Base-by-base conservation (phyloP, 2,113 vertebrate species). In the Nerophis lumbriciformis region DNA sequence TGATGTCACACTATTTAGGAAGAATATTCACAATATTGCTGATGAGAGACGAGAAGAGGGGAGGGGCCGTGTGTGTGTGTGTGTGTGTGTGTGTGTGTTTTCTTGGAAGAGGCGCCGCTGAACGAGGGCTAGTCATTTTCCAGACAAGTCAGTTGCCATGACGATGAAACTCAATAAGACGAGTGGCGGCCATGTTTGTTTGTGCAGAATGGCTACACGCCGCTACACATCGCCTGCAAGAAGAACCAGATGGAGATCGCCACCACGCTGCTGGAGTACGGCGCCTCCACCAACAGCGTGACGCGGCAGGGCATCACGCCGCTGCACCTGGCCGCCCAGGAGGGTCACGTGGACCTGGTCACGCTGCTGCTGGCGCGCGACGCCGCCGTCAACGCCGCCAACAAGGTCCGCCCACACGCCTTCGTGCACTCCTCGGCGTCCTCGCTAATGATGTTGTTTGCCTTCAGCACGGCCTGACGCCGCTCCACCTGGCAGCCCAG, bases 201-300 rank as follows among this genome's bases (percentile, higher is more conserved):
- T 8, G 5, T 37, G 48, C 87, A 98, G 96, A 98, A 99, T 0
- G 96, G 97, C 5, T 99, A 98, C 80, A 98, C 97, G 0, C 95
- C 97, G 0, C 92, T 99, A 61, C 97, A 99, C 84, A 99, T 99
- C 0, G 94, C 95, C 68, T 93, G 95, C 72, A 98, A 99, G 89
- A 99, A 98, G 90, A 98, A 96, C 84, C 97, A 99, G 90, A 97
- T 99, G 96, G 95, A 98, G 83, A 99, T 99, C 6, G 93, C 93
- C 0, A 99, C 96, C 9, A 97, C 95, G 0, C 84, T 99, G 67
- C 91, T 99, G 83, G 97, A 99, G 64, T 99, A 98, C 8, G 94
- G 95, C 5, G 96, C 96, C 15, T 92, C 94, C 75, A 95, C 95
- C 61, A 94, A 94, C 5, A 91, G 92, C 0, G 87, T 94, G 8